Conservation (phyloP, 2,888 invertebrate genomes). For the Epinotia nisella region DNA sequence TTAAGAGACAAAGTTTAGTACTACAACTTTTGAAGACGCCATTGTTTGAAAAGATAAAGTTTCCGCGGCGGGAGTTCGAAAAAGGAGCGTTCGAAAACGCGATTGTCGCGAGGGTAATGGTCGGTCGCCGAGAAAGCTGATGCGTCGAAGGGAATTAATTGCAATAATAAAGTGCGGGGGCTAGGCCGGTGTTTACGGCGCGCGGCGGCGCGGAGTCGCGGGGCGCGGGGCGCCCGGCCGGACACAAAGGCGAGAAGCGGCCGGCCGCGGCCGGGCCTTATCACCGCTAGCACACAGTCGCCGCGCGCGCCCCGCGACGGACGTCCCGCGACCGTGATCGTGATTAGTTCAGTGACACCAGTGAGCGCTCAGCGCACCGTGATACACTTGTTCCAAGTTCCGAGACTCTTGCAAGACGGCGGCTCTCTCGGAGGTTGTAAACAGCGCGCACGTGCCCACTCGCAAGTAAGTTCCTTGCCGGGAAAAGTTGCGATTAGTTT, state of each 20-base stretch:
- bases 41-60: conserved; percentile 48
- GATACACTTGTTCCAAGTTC: conserved; percentile 55
- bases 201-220: conserved; percentile 63
- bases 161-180: conserved; percentile 75
- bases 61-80: conserved; percentile 39
- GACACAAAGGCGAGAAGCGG: conserved; percentile 83
- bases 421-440: conserved; percentile 76
- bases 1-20: conserved; percentile 63
- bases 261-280: conserved; percentile 78
- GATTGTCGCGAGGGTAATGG: conserved; percentile 33
- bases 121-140: conserved; percentile 56
- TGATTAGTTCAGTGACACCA: conserved; percentile 59
- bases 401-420: conserved; percentile 57
- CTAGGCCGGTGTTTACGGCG: conserved; percentile 69
- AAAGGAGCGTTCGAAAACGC: conserved; percentile 32
- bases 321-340: conserved; percentile 63
- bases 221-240: conserved; percentile 69
- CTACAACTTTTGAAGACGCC: conserved; percentile 63
- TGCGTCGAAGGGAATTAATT: conserved; percentile 73
- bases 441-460: conserved; percentile 78
- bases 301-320: conserved; percentile 74
- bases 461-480: conserved; percentile 71
- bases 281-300: conserved; percentile 80
- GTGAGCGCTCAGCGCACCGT: conserved; percentile 67
- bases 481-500: conserved; percentile 31